Evolutionary conservation across 2,888 invertebrate genomes (phyloP).

Genomic region (Sarcophaga variegata): DNA sequence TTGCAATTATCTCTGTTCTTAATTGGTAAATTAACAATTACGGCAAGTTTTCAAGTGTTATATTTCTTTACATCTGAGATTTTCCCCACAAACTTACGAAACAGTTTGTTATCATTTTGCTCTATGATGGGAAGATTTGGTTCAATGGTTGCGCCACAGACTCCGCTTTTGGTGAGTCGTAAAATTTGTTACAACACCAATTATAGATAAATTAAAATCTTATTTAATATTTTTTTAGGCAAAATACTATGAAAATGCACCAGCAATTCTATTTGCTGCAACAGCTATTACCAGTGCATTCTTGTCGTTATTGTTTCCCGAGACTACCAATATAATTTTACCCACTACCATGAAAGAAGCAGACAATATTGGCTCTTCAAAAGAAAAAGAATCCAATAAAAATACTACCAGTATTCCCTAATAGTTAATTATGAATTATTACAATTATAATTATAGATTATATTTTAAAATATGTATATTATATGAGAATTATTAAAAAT

Average conservation of each 20-base stretch:
- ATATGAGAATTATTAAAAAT: too few species aligned
- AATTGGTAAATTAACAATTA: conserved; percentile 85
- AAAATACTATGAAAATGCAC: conserved; percentile 80
- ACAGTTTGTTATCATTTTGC: conserved; percentile 86
- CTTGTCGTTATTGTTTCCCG: conserved; percentile 85
- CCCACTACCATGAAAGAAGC: conserved; percentile 86
- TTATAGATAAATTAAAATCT: too few species aligned
- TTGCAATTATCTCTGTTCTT: conserved; percentile 82
- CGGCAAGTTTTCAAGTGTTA: conserved; percentile 86
- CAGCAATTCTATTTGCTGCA: conserved; percentile 84
- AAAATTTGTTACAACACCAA: neutral
- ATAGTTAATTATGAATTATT: conserved; percentile 7
- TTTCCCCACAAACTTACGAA: conserved; percentile 87
- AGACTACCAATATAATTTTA: conserved; percentile 84
- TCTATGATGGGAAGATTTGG: conserved; percentile 88
- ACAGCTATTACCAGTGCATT: conserved; percentile 84
- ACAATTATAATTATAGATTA: conserved; percentile 7
- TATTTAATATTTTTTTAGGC: conserved; percentile 70
- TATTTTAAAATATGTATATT: too few species aligned
- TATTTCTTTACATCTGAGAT: conserved; percentile 88
- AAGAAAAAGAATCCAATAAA: conserved; percentile 56
- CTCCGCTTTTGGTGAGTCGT: conserved; percentile 83
- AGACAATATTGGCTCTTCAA: conserved; percentile 81
- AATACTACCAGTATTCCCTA: conserved; percentile 26
- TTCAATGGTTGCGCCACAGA: conserved; percentile 87